phyloP scores from a whole-genome alignment of 2,888 invertebrate genomes.

The Gisinianus flammeolus region DNA sequence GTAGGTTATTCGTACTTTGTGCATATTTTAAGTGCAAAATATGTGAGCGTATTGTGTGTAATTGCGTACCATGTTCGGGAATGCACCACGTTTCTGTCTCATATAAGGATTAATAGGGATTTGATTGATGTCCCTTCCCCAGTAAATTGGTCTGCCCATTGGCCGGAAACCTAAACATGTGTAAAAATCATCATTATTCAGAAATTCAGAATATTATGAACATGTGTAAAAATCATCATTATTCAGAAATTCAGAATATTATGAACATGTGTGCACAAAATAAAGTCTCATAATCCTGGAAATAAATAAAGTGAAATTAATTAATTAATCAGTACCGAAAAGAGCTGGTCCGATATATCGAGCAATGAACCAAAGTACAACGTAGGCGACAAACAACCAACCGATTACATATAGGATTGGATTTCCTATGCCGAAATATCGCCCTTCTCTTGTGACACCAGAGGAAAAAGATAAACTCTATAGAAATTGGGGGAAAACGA shows the following conservation, averaged over 20 bases:
- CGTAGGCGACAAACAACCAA: slow-evolving; percentile 46
- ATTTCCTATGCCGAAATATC: slow-evolving; percentile 34
- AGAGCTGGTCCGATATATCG: slow-evolving; percentile 47
- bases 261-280: too few species aligned
- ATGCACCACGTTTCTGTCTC: not conserved
- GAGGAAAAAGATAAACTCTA: too few species aligned
- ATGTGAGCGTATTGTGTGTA: too few species aligned
- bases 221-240: too few species aligned
- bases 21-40: not conserved
- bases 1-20: not conserved
- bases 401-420: slow-evolving; percentile 48
- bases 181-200: too few species aligned
- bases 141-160: slow-evolving; percentile 8
- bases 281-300: too few species aligned
- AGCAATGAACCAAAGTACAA: slow-evolving; percentile 46
- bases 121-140: slow-evolving; percentile 3
- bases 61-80: slow-evolving; percentile 5
- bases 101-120: not conserved
- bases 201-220: too few species aligned
- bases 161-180: too few species aligned
- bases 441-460: slow-evolving; percentile 23
- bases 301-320: too few species aligned
- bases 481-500: too few species aligned
- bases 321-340: too few species aligned
- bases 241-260: too few species aligned